Conservation (phyloP, 1,140 invertebrate species). For the Apolygus lucorum region DNA sequence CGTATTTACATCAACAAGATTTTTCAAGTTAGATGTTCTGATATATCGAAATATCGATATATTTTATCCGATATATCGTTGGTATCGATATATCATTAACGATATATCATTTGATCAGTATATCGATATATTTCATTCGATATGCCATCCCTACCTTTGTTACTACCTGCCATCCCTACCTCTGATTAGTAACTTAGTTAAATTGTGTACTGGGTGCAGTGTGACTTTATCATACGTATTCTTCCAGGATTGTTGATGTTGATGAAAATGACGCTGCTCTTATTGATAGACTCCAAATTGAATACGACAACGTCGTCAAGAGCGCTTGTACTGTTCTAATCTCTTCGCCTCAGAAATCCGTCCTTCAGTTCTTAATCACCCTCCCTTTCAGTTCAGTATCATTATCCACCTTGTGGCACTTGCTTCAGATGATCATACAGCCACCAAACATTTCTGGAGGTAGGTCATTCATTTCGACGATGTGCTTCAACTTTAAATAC, state of each 20-base stretch:
- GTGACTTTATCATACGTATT: too few relatives aligned
- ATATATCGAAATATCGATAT: too few relatives aligned
- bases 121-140: too few relatives aligned
- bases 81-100: too few relatives aligned
- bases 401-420: conserved; percentile 56
- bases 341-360: conserved; percentile 59
- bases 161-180: too few relatives aligned
- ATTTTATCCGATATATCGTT: too few relatives aligned
- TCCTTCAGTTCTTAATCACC: conserved; percentile 74
- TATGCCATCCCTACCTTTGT: too few relatives aligned
- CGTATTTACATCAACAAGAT: too few relatives aligned
- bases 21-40: too few relatives aligned
- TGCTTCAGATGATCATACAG: conserved; percentile 45
- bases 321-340: conserved; percentile 62
- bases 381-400: conserved; percentile 64
- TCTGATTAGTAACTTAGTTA: too few relatives aligned
- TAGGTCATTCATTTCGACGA: neutral
- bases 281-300: conserved; percentile 54
- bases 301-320: conserved; percentile 65
- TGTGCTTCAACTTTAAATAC: neutral
- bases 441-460: conserved; percentile 2
- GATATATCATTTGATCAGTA: too few relatives aligned
- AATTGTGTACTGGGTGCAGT: conserved; percentile 35
- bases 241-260: too few relatives aligned
- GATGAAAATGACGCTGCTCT: conserved; percentile 43